These are phyloP conservation scores for Drosophila tristis DNA, from an alignment of 1,140 invertebrate genomes.

Conservation along the genomic window DNA sequence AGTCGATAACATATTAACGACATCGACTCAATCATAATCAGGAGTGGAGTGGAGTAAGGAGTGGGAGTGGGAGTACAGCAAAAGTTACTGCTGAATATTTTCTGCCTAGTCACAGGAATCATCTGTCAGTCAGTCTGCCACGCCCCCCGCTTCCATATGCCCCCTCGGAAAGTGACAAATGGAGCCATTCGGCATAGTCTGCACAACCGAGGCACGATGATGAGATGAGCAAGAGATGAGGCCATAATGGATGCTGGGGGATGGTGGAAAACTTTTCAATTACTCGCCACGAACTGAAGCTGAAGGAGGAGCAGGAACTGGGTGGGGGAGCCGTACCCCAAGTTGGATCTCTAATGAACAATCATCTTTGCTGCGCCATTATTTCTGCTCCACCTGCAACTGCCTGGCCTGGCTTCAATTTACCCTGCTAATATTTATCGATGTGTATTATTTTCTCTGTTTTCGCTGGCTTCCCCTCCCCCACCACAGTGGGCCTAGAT, in stretches of 20 bases:
- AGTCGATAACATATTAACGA: slow-evolving; percentile 64
- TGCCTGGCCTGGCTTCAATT: slow-evolving; percentile 12
- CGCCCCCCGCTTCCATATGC: background rate
- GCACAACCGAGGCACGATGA: slow-evolving; percentile 19
- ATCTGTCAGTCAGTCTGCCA: slow-evolving; percentile 61
- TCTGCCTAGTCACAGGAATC: slow-evolving; percentile 72
- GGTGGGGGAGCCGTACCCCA: no score
- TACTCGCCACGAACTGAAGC: slow-evolving; percentile 32
- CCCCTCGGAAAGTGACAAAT: slow-evolving; percentile 60
- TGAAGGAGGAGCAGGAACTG: slow-evolving; percentile 4
- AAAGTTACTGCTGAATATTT: slow-evolving; percentile 45
- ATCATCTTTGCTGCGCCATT: slow-evolving; percentile 40
- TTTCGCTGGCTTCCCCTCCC: slow-evolving; percentile 4
- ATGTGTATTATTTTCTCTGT: slow-evolving; percentile 58
- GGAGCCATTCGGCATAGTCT: slow-evolving; percentile 54
- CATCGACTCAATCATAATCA: slow-evolving; percentile 72
- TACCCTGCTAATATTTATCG: slow-evolving; percentile 63
- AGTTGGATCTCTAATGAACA: slow-evolving; percentile 52
- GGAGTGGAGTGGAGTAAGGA: background rate
- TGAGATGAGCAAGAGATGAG: slow-evolving; percentile 20
- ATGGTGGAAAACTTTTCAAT: slow-evolving; percentile 62
- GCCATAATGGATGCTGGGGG: slow-evolving; percentile 4
- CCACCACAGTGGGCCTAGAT: slow-evolving; percentile 24
- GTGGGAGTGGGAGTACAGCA: background rate
- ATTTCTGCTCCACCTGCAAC: no score